A percentile compares a stretch with the other conserved stretches of the same genome.
Evolutionary conservation across 1,140 invertebrate genomes (phyloP).

Genomic region (Condylostylus longicornis): DNA sequence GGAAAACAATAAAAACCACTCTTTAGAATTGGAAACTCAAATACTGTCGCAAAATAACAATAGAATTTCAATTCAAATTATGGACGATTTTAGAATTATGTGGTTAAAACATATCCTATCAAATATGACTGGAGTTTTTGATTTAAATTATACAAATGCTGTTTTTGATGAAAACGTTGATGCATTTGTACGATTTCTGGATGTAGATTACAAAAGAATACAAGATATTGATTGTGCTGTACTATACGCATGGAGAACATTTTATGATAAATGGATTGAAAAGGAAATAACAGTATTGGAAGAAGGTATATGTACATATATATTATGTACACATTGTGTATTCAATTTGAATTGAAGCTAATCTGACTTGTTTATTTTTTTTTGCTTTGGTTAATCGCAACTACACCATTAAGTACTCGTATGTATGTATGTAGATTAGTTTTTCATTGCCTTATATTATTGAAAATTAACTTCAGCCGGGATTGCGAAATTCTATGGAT

Average conservation of each 20-base stretch:
- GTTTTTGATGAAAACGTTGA: constrained; percentile 15
- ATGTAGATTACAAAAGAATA: constrained; percentile 26
- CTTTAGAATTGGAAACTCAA: too few relatives aligned
- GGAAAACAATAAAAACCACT: too few relatives aligned
- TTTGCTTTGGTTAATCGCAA: too few relatives aligned
- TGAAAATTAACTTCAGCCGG: too few relatives aligned
- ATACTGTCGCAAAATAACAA: too few relatives aligned
- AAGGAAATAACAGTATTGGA: constrained; percentile 41
- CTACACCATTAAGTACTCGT: too few relatives aligned
- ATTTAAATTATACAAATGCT: constrained; percentile 20
- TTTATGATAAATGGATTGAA: constrained; percentile 35
- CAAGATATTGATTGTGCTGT: constrained; percentile 33
- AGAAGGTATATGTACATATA: constrained; percentile 33
- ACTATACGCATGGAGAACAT: constrained; percentile 40
- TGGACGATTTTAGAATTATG: constrained; percentile 17
- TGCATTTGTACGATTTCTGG: constrained; percentile 25
- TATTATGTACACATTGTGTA: neutral
- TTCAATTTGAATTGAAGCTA: neutral
- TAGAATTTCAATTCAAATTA: too few relatives aligned
- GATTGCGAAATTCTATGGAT: too few relatives aligned
- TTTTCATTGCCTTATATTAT: too few relatives aligned
- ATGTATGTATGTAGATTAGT: too few relatives aligned
- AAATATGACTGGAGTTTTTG: constrained; percentile 24
- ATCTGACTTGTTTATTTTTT: neutral
- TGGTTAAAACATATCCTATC: constrained; percentile 25